phyloP scores from a whole-genome alignment of 1,140 invertebrate species.

The Cydia splendana region DNA sequence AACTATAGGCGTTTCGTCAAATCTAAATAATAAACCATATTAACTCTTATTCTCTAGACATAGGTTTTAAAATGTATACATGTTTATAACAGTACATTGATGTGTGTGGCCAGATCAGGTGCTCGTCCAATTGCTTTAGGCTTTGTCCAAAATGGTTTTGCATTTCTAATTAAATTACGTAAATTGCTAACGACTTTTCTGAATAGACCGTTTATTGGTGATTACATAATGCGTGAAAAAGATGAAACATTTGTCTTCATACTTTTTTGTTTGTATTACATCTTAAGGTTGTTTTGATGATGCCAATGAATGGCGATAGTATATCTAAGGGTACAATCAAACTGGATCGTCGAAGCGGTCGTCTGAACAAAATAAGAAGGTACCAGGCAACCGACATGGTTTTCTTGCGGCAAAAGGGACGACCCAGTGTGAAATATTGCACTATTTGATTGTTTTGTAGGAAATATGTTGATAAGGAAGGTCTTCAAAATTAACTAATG shows the following conservation, averaged over 20 bases:
- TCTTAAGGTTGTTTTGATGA: too few species aligned
- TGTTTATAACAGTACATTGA: neutral
- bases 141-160: constrained; percentile 3
- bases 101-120: constrained; percentile 18
- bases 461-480: too few species aligned
- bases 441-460: too few species aligned
- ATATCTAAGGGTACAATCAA: too few species aligned
- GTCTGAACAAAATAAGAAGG: too few species aligned
- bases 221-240: constrained; percentile 22
- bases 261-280: neutral
- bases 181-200: constrained; percentile 25
- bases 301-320: too few species aligned
- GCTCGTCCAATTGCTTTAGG: constrained; percentile 23
- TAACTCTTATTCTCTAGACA: neutral
- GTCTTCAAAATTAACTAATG: too few species aligned
- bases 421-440: too few species aligned
- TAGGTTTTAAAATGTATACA: neutral
- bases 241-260: neutral
- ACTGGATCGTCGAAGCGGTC: too few species aligned
- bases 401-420: too few species aligned
- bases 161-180: constrained; percentile 23
- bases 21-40: neutral
- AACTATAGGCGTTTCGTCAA: constrained; percentile 3
- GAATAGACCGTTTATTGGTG: constrained; percentile 5
- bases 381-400: too few species aligned